These are phyloP conservation scores for Leptodactylus fuscus DNA, from an alignment of 2,113 vertebrate genomes.

Conservation along the genomic window DNA sequence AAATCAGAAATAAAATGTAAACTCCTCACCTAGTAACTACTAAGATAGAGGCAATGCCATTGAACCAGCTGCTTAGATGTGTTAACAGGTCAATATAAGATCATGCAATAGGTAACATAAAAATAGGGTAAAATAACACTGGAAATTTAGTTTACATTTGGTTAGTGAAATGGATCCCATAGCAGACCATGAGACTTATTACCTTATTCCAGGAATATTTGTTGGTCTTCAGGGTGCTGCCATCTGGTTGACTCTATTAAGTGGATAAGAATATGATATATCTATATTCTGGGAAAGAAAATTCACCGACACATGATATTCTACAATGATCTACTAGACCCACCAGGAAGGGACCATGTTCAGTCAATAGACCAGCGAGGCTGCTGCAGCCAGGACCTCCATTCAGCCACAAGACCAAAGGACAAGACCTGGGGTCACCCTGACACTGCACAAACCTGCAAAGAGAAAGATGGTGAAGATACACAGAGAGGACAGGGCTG, in stretches of 20 bases:
- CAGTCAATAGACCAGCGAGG: slow-evolving; percentile 88
- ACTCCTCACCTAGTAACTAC: too few relatives aligned
- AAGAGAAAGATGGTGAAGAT: neutral
- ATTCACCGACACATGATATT: neutral
- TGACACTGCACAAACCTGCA: slow-evolving; percentile 63
- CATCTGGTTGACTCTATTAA: slow-evolving; percentile 86
- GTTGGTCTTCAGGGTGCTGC: slow-evolving; percentile 83
- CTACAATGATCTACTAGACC: slow-evolving; percentile 49
- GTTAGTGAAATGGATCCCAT: neutral
- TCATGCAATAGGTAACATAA: neutral
- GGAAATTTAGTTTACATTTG: too few relatives aligned
- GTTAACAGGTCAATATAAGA: too few relatives aligned
- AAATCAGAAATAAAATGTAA: too few relatives aligned
- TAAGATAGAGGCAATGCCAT: too few relatives aligned
- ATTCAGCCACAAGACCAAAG: slow-evolving; percentile 75
- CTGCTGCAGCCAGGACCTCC: slow-evolving; percentile 96
- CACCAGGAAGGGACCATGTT: slow-evolving; percentile 94
- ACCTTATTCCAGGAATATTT: slow-evolving; percentile 93
- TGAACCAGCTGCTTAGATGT: too few relatives aligned
- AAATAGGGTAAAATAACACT: neutral
- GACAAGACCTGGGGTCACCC: slow-evolving; percentile 48
- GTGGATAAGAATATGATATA: neutral
- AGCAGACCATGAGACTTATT: neutral
- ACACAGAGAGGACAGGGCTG: too few relatives aligned
- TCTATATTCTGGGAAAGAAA: neutral